Evolutionary conservation across 92 coral and sea anemone species (phyloP).

Genomic region (Palythoa heliodiscus): DNA sequence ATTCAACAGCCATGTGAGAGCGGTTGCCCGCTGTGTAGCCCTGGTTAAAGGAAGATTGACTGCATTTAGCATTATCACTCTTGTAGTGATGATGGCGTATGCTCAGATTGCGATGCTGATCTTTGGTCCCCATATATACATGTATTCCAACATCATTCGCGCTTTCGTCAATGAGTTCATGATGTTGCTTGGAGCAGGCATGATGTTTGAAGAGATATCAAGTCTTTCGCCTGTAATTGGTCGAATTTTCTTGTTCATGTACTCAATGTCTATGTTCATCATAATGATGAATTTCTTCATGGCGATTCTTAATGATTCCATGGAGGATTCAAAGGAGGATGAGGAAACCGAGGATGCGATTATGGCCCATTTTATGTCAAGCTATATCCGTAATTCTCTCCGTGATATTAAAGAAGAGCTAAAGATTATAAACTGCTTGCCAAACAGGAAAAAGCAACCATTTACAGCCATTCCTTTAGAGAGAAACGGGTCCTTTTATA

Average conservation of each 20-base stretch:
- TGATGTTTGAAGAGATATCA: constrained; percentile 69
- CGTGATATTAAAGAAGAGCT: constrained; percentile 16
- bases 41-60: constrained; percentile 57
- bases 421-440: constrained; percentile 2
- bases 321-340: constrained; percentile 66
- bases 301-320: constrained; percentile 87
- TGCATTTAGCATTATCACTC: constrained; percentile 62
- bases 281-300: constrained; percentile 86
- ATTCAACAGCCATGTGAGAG: constrained; percentile 77
- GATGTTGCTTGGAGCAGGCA: constrained; percentile 84
- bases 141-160: constrained; percentile 74
- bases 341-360: constrained; percentile 34
- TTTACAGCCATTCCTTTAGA: not conserved
- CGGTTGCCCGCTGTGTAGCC: constrained; percentile 59
- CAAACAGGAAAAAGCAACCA: not conserved
- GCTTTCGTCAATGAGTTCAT: constrained; percentile 81
- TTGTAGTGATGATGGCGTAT: constrained; percentile 69
- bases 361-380: constrained; percentile 38
- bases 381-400: constrained; percentile 17
- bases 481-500: constrained; percentile 7
- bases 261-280: constrained; percentile 64
- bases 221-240: constrained; percentile 65
- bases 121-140: constrained; percentile 65
- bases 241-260: constrained; percentile 79
- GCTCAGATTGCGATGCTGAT: constrained; percentile 74